Conservation (phyloP, 2,113 vertebrate species). For the Cyanistes caeruleus region DNA sequence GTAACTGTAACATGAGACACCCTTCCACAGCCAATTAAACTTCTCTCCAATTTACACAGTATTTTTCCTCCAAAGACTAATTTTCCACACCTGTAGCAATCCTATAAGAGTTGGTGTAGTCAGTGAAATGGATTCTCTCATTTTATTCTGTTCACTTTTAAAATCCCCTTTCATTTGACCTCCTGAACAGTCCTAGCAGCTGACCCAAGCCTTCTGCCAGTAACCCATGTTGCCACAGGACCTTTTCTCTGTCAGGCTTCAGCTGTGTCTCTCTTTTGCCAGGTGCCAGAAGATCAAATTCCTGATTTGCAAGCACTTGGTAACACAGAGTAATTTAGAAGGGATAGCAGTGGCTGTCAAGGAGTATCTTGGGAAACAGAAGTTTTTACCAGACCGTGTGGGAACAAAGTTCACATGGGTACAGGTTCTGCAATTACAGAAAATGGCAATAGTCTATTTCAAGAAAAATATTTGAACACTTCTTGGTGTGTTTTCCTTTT, state of each 20-base stretch:
- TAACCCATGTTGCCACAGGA: neutral
- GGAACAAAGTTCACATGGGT: neutral
- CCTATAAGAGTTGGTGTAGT: neutral
- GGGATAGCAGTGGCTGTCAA: neutral
- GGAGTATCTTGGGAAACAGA: neutral
- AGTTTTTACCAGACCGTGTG: neutral
- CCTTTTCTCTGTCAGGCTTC: neutral
- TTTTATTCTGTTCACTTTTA: neutral
- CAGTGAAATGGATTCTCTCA: neutral
- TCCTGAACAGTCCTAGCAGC: neutral
- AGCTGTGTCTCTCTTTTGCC: neutral
- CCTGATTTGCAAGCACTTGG: neutral
- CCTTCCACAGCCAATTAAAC: neutral
- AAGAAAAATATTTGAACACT: neutral
- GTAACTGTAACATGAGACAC: neutral
- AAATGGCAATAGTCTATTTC: neutral
- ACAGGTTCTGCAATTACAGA: neutral
- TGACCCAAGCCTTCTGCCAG: neutral
- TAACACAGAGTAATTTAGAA: neutral
- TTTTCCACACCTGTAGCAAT: neutral
- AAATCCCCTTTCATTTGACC: neutral
- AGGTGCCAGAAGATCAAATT: slow-evolving; percentile 13
- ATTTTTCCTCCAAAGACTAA: neutral
- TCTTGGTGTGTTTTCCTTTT: neutral
- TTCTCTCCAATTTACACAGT: neutral